Evolutionary conservation across 2,888 invertebrate species (phyloP).

Genomic region (Diadegma fenestrale): DNA sequence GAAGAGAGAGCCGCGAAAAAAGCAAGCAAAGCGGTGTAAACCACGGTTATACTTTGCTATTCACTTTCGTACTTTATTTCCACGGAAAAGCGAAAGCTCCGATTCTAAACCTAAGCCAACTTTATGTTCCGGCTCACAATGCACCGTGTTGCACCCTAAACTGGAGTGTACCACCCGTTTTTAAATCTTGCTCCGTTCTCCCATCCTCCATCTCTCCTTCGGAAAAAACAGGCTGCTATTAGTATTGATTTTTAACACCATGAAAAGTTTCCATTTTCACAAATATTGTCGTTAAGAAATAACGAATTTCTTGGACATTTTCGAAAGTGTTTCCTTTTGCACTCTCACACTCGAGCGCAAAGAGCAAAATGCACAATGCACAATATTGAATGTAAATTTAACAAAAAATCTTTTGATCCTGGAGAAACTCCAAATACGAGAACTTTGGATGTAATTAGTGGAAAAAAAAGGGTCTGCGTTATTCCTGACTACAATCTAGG

Average conservation of each 20-base stretch:
- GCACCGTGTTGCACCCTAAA: slow-evolving; percentile 1
- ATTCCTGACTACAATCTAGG: background rate
- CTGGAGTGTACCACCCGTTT: background rate
- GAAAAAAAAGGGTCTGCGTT: background rate
- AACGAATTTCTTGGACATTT: background rate
- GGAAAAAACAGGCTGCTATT: background rate
- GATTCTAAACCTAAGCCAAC: background rate
- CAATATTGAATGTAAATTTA: slow-evolving; percentile 1
- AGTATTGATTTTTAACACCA: background rate
- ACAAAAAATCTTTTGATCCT: slow-evolving; percentile 4
- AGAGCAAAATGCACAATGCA: no score
- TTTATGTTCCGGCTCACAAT: background rate
- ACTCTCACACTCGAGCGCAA: no score
- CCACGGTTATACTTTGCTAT: background rate
- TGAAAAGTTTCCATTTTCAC: background rate
- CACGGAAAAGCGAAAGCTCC: background rate
- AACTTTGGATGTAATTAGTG: background rate
- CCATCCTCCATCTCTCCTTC: background rate
- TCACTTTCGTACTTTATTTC: background rate
- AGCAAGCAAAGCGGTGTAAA: background rate
- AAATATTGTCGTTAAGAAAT: background rate
- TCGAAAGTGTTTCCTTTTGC: background rate
- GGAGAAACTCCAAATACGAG: background rate
- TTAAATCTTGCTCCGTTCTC: background rate
- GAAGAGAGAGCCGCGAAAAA: background rate